Base-by-base conservation (phyloP, 2,888 invertebrate genomes). In the Priocnemis perturbator region DNA sequence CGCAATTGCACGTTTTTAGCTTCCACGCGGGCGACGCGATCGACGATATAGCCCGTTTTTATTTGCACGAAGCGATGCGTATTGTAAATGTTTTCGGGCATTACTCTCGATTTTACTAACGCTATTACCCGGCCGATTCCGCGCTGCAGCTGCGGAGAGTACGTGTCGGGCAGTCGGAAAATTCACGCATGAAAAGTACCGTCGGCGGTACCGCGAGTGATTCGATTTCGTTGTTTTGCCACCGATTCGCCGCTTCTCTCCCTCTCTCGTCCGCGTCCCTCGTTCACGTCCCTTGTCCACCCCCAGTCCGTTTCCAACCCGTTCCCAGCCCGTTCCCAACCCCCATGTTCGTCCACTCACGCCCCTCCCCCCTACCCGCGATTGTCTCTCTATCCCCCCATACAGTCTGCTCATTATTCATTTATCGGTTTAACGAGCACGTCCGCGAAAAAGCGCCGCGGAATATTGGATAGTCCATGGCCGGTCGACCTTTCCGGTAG, bases 151-250 rank as follows among this genome's bases (percentile, higher is more conserved):
- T 55, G 55, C 55, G 37, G 37, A 55, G 26, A 17, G 74, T 79
- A 73, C 80, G 78, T 73, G 79, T 76, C 78, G 76, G 68, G 70
- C 80, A 75, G 77, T 76, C 71, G 79, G 81, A 83, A 87, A 87
- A 87, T 87, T 87, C 86, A 86, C 87, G 85, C 87, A 87, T 86
- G 86, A 85, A 87, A 87, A 87, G 87, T 86, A 87, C 81, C 85
- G 79, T 63, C 85, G 83, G 80, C 82, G 82, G 37, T 37, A 85
- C 84, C 83, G 83, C 82, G 85, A 84, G 83, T 85, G 83, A 86
- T 86, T 86, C 84, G 85, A 86, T 87, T 87, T 86, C 79, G 83
- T 85, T 86, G 83, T 86, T 87, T 87, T 86, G 82, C 81, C 70
- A 77, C 76, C 81, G 81, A 83, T 78, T 80, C 74, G 74, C 73